Percentiles rank a stretch among this genome's conserved stretches.
These are phyloP conservation scores for Phylloscopus trochiloides DNA, from an alignment of 2,113 vertebrate genomes.

Conservation along the genomic window DNA sequence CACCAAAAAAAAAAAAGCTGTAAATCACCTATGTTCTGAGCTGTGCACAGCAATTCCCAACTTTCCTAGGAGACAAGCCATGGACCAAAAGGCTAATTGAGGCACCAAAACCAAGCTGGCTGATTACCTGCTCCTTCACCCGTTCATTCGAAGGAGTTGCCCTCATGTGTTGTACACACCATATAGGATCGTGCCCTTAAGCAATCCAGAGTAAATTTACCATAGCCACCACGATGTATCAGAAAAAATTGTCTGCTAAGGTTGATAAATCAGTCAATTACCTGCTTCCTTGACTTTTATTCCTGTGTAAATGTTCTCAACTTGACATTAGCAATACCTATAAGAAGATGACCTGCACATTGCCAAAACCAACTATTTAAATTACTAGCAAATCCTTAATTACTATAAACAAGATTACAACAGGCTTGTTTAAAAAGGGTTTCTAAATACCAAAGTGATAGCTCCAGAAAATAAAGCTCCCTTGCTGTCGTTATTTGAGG, in stretches of 20 bases:
- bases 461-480: constrained; percentile 31
- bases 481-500: not conserved
- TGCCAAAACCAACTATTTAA: constrained; percentile 51
- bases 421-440: not conserved
- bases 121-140: constrained; percentile 43
- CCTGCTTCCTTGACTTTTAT: constrained; percentile 73
- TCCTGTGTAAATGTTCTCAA: constrained; percentile 71
- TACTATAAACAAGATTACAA: constrained; percentile 55
- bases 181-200: constrained; percentile 61
- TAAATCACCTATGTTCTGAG: not conserved
- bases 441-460: constrained; percentile 22
- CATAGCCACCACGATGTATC: constrained; percentile 54
- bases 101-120: not conserved
- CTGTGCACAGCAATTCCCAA: not conserved
- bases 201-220: constrained; percentile 75
- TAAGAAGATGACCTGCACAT: constrained; percentile 23
- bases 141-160: not conserved
- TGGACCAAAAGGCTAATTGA: not conserved
- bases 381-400: constrained; percentile 64
- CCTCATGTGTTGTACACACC: constrained; percentile 12
- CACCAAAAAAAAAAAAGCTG: not conserved
- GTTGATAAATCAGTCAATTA: constrained; percentile 73
- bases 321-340: constrained; percentile 48
- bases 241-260: constrained; percentile 72
- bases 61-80: not conserved